Conservation (phyloP, 2,113 vertebrate species). For the Parus major region DNA sequence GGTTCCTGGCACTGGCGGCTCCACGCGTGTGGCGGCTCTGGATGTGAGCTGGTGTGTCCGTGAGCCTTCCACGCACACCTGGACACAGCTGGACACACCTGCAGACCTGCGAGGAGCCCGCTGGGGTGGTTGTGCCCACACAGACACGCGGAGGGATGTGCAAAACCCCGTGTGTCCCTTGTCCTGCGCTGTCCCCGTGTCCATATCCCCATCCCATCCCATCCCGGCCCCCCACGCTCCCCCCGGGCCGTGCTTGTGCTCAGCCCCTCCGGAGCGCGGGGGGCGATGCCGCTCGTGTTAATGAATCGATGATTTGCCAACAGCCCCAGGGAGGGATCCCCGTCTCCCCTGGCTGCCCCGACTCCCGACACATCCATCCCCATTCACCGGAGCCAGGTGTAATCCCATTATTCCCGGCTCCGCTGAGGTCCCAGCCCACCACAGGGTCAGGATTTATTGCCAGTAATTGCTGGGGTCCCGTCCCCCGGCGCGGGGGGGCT, state of each 20-base stretch:
- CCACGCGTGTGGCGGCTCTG: neutral
- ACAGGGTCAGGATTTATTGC: constrained; percentile 38
- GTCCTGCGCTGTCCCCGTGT: neutral
- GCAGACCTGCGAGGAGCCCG: neutral
- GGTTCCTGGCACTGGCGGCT: too few relatives aligned
- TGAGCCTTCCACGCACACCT: accelerated
- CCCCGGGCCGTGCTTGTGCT: neutral
- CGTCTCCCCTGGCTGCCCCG: neutral
- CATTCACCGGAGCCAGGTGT: neutral
- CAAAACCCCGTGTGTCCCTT: accelerated
- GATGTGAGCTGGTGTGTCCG: accelerated
- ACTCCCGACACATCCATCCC: neutral
- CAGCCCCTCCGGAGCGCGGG: neutral
- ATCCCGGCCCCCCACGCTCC: accelerated
- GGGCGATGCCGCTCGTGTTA: neutral
- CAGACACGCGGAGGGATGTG: accelerated
- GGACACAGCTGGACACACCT: neutral
- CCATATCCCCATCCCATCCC: too few relatives aligned
- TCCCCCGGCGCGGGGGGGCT: neutral
- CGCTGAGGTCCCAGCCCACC: neutral
- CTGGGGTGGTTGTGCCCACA: neutral
- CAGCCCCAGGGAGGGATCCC: neutral
- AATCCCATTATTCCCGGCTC: constrained; percentile 13
- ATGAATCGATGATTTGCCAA: constrained; percentile 50
- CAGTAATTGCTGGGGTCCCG: constrained; percentile 36